These are phyloP conservation scores for Hippocampus guttulatus DNA, from an alignment of 2,113 vertebrate genomes.

Conservation along the genomic window DNA sequence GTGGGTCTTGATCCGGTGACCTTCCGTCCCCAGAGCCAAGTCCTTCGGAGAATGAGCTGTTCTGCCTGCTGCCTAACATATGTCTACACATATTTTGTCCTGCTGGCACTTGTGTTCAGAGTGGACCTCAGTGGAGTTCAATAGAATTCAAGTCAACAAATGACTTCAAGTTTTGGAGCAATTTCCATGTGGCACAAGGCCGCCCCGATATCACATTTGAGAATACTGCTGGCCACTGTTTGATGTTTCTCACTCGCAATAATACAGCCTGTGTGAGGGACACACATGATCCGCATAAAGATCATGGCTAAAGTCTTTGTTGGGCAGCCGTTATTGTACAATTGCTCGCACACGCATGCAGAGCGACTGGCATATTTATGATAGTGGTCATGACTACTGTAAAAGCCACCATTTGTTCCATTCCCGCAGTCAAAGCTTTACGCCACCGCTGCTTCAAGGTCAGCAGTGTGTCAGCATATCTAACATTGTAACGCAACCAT, in stretches of 20 bases:
- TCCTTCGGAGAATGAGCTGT: neutral
- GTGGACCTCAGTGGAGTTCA: constrained; percentile 1
- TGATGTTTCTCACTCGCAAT: constrained; percentile 9
- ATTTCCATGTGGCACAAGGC: constrained; percentile 3
- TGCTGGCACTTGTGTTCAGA: constrained; percentile 2
- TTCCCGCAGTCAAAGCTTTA: constrained; percentile 8
- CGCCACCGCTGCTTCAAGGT: neutral
- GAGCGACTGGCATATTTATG: constrained; percentile 33
- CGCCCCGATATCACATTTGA: constrained; percentile 6
- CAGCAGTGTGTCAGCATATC: neutral
- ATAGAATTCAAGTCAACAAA: neutral
- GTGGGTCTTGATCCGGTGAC: neutral
- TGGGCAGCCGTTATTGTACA: constrained; percentile 35
- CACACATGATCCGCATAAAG: constrained; percentile 6
- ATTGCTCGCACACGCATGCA: constrained; percentile 13
- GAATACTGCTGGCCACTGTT: constrained; percentile 10
- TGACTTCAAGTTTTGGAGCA: constrained; percentile 3
- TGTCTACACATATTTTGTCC: neutral
- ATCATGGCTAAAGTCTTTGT: constrained; percentile 22
- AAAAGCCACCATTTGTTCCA: constrained; percentile 37
- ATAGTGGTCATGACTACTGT: constrained; percentile 22
- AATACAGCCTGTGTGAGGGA: constrained; percentile 21
- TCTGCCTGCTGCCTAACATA: constrained; percentile 4
- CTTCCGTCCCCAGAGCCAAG: neutral
- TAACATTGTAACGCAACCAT: neutral